Conservation (phyloP, 2,888 invertebrate genomes). For the Brachypterus glaber region DNA sequence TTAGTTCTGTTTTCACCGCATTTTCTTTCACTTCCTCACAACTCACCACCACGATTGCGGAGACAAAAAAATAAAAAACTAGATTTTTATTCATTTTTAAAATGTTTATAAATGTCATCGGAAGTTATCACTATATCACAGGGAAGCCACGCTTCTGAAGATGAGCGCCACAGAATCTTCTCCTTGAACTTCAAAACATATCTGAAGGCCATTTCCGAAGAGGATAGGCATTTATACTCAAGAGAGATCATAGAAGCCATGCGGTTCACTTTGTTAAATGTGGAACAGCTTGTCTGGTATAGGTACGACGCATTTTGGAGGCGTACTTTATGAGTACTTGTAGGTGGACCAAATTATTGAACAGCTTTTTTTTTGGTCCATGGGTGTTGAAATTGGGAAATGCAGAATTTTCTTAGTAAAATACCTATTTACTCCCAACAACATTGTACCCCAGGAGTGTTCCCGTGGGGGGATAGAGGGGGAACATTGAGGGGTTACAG, state of each 20-base stretch:
- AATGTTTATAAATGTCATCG: neutral
- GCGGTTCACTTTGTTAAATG: constrained; percentile 35
- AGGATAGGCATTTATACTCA: constrained; percentile 35
- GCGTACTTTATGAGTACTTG: too few species aligned
- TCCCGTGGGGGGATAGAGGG: too few species aligned
- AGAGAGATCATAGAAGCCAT: constrained; percentile 35
- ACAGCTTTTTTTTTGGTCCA: too few species aligned
- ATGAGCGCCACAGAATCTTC: constrained; percentile 12
- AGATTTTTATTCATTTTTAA: neutral
- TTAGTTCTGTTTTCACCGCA: neutral
- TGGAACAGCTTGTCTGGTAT: constrained; percentile 32
- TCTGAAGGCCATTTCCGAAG: constrained; percentile 32
- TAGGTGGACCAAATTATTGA: too few species aligned
- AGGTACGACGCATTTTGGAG: neutral
- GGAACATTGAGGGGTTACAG: too few species aligned
- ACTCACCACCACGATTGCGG: neutral
- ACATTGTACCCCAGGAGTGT: too few species aligned
- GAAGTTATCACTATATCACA: neutral
- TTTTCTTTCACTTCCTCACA: neutral
- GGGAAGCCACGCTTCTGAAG: too few species aligned
- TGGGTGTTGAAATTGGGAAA: too few species aligned
- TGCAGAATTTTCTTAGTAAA: too few species aligned
- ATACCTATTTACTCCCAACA: too few species aligned
- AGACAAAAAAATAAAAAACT: neutral
- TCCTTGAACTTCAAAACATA: constrained; percentile 35